Conservation (phyloP, 2,797 vertebrate species). For the Eurystomus glaucurus region DNA sequence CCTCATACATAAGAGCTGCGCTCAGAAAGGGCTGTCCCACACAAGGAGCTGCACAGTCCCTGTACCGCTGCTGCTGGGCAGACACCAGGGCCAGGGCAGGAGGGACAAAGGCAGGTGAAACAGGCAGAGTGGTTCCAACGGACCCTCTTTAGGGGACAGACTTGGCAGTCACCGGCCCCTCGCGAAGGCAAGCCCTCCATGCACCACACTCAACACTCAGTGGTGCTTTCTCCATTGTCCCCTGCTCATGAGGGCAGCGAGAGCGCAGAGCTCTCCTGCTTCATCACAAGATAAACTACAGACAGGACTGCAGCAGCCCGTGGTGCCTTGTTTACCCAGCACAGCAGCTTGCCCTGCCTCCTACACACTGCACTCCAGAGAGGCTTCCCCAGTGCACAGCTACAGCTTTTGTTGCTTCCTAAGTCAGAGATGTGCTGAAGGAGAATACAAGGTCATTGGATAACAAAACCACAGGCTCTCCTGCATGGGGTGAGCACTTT, state of each 20-base stretch:
- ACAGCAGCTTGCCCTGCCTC: background rate
- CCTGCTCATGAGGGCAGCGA: background rate
- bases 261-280: background rate
- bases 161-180: background rate
- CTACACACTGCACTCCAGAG: background rate
- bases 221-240: accelerated
- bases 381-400: background rate
- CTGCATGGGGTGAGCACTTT: accelerated
- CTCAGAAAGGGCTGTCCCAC: background rate
- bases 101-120: background rate
- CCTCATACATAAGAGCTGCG: accelerated
- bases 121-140: background rate
- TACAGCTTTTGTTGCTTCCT: background rate
- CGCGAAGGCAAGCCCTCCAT: accelerated
- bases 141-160: background rate
- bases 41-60: accelerated
- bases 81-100: accelerated
- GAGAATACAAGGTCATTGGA: accelerated
- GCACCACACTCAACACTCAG: background rate
- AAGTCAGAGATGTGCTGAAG: background rate
- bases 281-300: background rate
- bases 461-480: background rate
- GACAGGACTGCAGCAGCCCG: background rate
- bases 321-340: background rate
- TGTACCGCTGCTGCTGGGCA: accelerated